Base-by-base conservation (phyloP, 2,888 invertebrate species). In the Lepidochitona cinerea region DNA sequence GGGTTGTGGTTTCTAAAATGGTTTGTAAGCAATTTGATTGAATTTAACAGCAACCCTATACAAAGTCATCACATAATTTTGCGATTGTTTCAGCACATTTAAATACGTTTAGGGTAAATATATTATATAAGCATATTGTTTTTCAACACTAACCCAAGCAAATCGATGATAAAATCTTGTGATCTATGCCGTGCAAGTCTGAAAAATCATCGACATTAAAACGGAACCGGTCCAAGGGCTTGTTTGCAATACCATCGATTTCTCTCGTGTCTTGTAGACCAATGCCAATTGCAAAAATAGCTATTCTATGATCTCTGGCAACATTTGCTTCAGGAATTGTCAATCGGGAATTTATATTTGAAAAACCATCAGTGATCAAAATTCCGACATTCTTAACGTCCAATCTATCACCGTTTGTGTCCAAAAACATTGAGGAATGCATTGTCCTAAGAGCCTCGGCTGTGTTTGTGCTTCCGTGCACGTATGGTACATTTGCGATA, bases 391-490 rank as follows among this genome's bases (percentile, higher is more conserved):
- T 87, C 1, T 79, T 79, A 5, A 81, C 85, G 35, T 75, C 79
- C 4, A 79, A 77, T 33, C 87, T 75, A 75, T 89, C 89, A 4
- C 89, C 89, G 52, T 80, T 81, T 14, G 53, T 69, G 18, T 70
- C 59, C 3, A 78, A 80, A 73, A 85, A 88, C 81, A 86, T 83
- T 35, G 75, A 49, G 1, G 74, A 68, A 36, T 85, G 83, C 81
- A 85, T 83, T 12, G 82, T 77, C 29, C 84, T 75, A 0, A 89
- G 75, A n/a, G 85, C 88, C 66, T 83, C 83, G 9, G 85, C 87
- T 12, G 88, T 88, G 80, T 89, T 86, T n/a, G 88, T 88, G 65
- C 84, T 84, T 26, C 87, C 87, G 66, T 81, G 82, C 18, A 79
- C 79, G 70, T 85, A 85, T 3, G 80, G 82, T 36, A 86, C 84